Percentiles rank a stretch among this genome's conserved stretches.
phyloP scores from a whole-genome alignment of 2,888 invertebrate species.

The Lithosia quadra region DNA sequence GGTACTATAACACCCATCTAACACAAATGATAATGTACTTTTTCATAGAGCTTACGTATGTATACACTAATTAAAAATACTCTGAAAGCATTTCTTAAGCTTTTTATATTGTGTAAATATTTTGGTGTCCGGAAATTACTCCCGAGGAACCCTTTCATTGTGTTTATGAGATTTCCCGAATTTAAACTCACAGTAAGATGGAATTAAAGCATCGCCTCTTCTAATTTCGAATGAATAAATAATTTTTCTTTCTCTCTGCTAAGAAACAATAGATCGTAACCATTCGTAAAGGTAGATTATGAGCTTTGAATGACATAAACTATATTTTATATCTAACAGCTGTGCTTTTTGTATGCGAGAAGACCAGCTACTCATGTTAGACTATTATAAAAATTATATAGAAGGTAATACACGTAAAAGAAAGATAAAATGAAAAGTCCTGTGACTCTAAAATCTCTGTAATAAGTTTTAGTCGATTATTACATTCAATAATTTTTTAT shows the following conservation, averaged over 20 bases:
- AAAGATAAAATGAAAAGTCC: no score
- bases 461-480: no score
- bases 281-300: no score
- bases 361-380: no score
- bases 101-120: neutral
- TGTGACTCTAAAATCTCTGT: no score
- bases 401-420: no score
- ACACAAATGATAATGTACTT: no score
- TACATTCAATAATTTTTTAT: no score
- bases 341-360: no score
- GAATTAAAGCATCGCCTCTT: neutral
- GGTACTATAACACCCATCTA: no score
- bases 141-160: neutral
- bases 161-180: neutral
- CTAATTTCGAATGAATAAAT: neutral
- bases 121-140: constrained; percentile 3
- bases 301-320: neutral
- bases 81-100: neutral
- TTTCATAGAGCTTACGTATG: neutral
- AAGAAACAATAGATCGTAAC: neutral
- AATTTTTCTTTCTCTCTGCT: neutral
- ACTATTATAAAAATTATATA: no score
- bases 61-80: neutral
- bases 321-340: no score
- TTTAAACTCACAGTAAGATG: neutral